phyloP scores from a whole-genome alignment of 2,888 invertebrate genomes.

The Epirrhoe tristata region DNA sequence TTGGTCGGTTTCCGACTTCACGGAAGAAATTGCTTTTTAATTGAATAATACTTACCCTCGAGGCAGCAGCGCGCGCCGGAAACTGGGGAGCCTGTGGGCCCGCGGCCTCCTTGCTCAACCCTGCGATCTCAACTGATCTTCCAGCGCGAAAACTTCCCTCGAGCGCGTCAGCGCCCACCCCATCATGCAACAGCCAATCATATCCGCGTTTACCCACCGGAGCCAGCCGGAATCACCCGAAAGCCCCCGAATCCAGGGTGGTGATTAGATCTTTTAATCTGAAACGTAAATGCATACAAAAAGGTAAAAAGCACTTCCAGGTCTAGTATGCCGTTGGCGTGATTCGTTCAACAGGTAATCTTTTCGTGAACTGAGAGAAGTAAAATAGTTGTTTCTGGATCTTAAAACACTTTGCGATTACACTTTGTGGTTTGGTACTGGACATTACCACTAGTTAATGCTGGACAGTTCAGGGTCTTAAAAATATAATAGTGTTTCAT shows the following conservation, averaged over 20 bases:
- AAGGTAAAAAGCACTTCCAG: conserved; percentile 70
- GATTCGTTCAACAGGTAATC: conserved; percentile 78
- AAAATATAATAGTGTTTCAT: too few species aligned
- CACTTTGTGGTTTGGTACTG: background rate
- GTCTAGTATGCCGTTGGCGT: conserved; percentile 64
- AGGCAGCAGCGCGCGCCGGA: conserved; percentile 64
- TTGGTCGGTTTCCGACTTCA: conserved; percentile 53
- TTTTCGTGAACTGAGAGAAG: conserved; percentile 39
- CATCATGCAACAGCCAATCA: conserved; percentile 70
- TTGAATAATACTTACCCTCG: conserved; percentile 82
- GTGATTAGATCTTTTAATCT: conserved; percentile 84
- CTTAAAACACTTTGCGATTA: background rate
- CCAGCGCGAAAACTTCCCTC: conserved; percentile 82
- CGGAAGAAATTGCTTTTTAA: conserved; percentile 82
- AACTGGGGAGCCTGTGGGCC: conserved; percentile 64
- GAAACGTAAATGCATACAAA: conserved; percentile 84
- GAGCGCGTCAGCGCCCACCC: conserved; percentile 81
- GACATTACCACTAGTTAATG: background rate
- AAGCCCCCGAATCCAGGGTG: conserved; percentile 70
- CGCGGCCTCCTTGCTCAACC: conserved; percentile 72
- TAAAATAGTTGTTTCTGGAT: background rate
- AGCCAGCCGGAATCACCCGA: conserved; percentile 68
- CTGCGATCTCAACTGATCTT: conserved; percentile 78
- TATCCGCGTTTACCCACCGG: conserved; percentile 53
- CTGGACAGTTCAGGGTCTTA: too few species aligned